phyloP scores from a whole-genome alignment of 2,797 vertebrate species.

The Heterohyrax brucei region DNA sequence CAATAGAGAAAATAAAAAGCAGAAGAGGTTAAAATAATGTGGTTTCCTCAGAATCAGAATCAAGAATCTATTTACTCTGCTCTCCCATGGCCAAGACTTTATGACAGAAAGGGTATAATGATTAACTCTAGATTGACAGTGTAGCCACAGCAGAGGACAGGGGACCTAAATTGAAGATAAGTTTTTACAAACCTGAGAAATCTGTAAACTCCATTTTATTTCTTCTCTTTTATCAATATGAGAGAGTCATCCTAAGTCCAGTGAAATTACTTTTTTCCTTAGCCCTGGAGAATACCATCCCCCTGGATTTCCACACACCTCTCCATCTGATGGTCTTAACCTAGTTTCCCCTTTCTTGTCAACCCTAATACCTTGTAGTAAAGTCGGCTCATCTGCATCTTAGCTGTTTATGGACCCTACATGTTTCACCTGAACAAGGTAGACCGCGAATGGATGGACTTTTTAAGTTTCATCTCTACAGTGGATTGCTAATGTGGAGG shows the following conservation, averaged over 20 bases:
- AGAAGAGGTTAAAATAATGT: conserved; percentile 5
- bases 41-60: not conserved
- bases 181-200: not conserved
- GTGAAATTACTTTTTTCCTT: conserved; percentile 19
- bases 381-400: not conserved
- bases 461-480: not conserved
- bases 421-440: not conserved
- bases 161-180: not conserved
- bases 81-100: not conserved
- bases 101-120: not conserved
- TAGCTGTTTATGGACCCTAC: not conserved
- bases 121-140: not conserved
- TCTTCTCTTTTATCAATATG: not conserved
- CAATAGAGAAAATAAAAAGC: conserved; percentile 27
- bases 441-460: not conserved
- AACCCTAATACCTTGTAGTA: not conserved
- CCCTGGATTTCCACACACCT: not conserved
- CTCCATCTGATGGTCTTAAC: not conserved
- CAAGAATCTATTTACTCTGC: conserved; percentile 10
- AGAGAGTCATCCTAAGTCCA: not conserved
- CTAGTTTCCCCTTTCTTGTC: not conserved
- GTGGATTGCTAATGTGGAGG: not conserved
- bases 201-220: not conserved
- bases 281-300: not conserved
- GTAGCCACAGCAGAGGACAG: not conserved